Base-by-base conservation (phyloP, 2,113 vertebrate species). In the Varanus salvator region DNA sequence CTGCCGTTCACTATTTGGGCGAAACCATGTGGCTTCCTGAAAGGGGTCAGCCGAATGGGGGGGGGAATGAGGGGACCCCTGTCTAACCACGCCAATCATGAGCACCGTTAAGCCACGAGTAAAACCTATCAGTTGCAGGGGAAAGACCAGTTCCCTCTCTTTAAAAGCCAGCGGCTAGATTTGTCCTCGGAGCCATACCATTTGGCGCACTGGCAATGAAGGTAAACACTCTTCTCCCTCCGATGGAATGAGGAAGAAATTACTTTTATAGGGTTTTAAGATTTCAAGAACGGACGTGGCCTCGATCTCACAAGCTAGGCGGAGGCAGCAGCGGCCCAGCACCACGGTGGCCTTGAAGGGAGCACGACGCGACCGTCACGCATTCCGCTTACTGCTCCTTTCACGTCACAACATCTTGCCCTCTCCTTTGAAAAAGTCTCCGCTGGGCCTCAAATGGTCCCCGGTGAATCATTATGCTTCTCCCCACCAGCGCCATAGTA, bases 101-200 rank as follows among this genome's bases (percentile, higher is more conserved):
- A 27, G 2, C 15, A 2, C 0, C 0, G 8, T 0, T 0, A 0
- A 0, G 1, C 1, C 0, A 11, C 0, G 0, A 0, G 12, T 2
- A 19, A 19, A 21, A 2, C 15, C 11, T 2, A 23, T 60, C 31
- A 1, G 0, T 0, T 0, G 8, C 0, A 0, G 14, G 14, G 0
- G 0, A 29, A 76, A 0, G 2, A 15, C 15, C 11, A 0, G 3
- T 5, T 1, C 0, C 12, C 0, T 0, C 0, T 54, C 54, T 12
- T 54, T 5, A 0, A n/a, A 1, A 0, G 23, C 0, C 1, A 15
- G 0, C 0, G 8, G 25, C 1, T 21, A 54, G 0, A 0, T 0
- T 74, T n/a, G 19, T 19, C 54, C 52, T 11, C 9, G 1, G 44
- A 27, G 0, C 0, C 6, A 25, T 8, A 52, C 25, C 14, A 29